These are phyloP conservation scores for Perca schrenkii DNA, from an alignment of 2,113 vertebrate species.

Conservation along the genomic window DNA sequence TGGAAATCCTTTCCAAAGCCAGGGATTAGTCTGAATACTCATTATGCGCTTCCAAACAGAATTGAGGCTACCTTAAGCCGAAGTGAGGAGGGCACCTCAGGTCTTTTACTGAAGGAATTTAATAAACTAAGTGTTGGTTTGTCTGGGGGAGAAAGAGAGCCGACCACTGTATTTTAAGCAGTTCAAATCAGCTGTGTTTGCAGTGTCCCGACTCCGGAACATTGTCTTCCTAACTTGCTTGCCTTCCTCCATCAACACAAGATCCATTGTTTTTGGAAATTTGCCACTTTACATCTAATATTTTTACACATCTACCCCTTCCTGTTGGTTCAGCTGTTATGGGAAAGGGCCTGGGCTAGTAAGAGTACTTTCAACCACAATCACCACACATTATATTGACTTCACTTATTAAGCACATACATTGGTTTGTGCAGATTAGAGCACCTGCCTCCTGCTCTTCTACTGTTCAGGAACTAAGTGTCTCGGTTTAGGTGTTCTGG, in stretches of 20 bases:
- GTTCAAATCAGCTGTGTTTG: not conserved
- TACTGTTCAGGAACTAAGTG: not conserved
- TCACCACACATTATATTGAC: not conserved
- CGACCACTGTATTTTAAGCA: not conserved
- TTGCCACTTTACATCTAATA: not conserved
- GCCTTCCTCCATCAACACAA: conserved; percentile 7
- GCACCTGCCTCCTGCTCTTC: not conserved
- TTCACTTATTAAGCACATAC: not conserved
- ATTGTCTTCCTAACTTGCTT: not conserved
- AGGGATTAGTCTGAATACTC: conserved; percentile 28
- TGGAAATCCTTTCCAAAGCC: conserved; percentile 3
- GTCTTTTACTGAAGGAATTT: not conserved
- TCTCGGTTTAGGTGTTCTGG: not conserved
- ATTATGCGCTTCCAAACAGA: not conserved
- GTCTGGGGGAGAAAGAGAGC: not conserved
- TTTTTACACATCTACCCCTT: conserved; percentile 18
- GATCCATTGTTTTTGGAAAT: conserved; percentile 13
- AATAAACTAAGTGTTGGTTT: not conserved
- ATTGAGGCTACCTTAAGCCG: not conserved
- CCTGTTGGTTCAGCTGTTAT: conserved; percentile 18
- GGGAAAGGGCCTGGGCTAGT: not conserved
- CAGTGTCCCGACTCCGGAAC: no score
- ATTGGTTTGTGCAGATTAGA: not conserved
- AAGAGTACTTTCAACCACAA: not conserved
- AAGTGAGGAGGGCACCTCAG: not conserved